phyloP scores from a whole-genome alignment of 1,140 invertebrate species.

The Rhysida immarginata region DNA sequence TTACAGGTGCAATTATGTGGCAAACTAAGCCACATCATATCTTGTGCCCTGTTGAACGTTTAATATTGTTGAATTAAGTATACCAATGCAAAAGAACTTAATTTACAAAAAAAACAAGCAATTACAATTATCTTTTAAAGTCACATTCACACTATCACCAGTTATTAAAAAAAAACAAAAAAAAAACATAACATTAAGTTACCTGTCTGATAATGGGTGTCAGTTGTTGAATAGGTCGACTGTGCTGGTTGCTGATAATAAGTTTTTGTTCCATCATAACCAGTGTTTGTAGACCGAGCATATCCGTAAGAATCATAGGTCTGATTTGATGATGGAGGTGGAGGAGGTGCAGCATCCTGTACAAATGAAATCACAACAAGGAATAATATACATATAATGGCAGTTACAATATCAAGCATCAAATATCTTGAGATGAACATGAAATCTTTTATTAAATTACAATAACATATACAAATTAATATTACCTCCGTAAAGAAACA shows the following conservation, averaged over 20 bases:
- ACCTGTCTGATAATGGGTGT: conserved; percentile 2
- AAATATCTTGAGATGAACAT: background rate
- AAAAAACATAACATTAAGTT: no score
- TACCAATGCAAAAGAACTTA: no score
- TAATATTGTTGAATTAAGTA: no score
- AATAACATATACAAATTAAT: background rate
- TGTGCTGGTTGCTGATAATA: conserved; percentile 22
- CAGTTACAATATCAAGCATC: background rate
- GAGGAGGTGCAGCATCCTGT: conserved; percentile 10
- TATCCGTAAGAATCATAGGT: conserved; percentile 4
- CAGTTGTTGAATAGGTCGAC: background rate
- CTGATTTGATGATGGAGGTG: background rate
- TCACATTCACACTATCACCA: no score
- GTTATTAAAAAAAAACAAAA: no score
- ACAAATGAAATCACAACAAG: no score
- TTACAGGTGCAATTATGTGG: no score
- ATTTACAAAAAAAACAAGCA: no score
- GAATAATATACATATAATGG: conserved; percentile 19
- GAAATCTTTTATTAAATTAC: background rate
- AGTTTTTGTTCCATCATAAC: conserved; percentile 27
- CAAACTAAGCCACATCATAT: no score
- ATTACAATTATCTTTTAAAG: no score
- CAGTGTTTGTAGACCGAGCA: conserved; percentile 13
- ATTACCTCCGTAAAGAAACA: background rate
- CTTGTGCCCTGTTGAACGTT: no score